These are phyloP conservation scores for Macrobrachium nipponense DNA, from an alignment of 1,140 invertebrate genomes.

Conservation along the genomic window DNA sequence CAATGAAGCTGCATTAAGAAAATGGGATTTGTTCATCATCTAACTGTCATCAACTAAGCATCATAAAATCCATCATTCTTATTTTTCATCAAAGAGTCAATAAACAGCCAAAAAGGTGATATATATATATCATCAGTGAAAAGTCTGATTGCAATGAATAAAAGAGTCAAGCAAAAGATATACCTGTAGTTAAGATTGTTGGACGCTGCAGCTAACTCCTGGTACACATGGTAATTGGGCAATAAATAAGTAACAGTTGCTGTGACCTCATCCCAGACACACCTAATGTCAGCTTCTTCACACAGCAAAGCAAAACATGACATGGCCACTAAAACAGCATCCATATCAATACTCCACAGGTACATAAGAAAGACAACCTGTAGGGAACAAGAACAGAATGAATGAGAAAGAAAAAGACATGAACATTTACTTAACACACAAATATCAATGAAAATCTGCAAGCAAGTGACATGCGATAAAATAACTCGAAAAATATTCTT, in stretches of 20 bases:
- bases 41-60: neutral
- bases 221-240: slow-evolving; percentile 94
- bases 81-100: neutral
- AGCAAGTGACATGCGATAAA: neutral
- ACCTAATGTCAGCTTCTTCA: slow-evolving; percentile 96
- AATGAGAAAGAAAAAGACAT: neutral
- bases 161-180: slow-evolving; percentile 51
- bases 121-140: slow-evolving; percentile 12
- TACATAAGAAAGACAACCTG: slow-evolving; percentile 99
- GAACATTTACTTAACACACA: neutral
- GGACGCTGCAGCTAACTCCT: slow-evolving; percentile 92
- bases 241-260: slow-evolving; percentile 88
- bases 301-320: slow-evolving; percentile 95
- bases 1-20: slow-evolving; percentile 74
- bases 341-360: slow-evolving; percentile 97
- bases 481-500: neutral
- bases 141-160: slow-evolving; percentile 56
- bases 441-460: neutral
- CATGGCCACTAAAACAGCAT: slow-evolving; percentile 93
- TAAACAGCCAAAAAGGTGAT: neutral
- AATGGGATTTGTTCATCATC: neutral
- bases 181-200: slow-evolving; percentile 89
- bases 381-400: slow-evolving; percentile 21
- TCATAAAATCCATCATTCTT: neutral
- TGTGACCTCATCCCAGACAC: slow-evolving; percentile 91